A percentile compares a stretch with the other conserved stretches of the same genome.
These are phyloP conservation scores for Craterocephalus amniculus DNA, from an alignment of 2,797 vertebrate species.

Conservation along the genomic window DNA sequence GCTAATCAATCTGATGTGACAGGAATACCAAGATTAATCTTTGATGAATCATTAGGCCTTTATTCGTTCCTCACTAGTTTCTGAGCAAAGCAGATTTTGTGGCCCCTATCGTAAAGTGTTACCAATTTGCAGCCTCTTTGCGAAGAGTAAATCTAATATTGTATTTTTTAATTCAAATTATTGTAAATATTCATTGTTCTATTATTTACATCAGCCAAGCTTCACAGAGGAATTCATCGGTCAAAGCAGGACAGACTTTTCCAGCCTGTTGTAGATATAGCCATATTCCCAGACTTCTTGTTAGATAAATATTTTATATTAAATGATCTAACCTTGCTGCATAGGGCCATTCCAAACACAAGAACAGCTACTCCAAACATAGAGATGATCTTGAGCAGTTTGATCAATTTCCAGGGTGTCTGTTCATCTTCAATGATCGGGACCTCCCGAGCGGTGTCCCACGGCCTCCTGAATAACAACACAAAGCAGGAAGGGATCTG, in stretches of 20 bases:
- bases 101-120: too few relatives aligned
- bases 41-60: too few relatives aligned
- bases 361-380: slow-evolving; percentile 29
- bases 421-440: slow-evolving; percentile 64
- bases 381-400: slow-evolving; percentile 45
- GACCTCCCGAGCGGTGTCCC: slow-evolving; percentile 66
- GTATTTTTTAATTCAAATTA: background rate
- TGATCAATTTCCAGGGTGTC: slow-evolving; percentile 70
- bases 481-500: background rate
- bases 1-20: too few relatives aligned
- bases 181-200: background rate
- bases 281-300: too few relatives aligned
- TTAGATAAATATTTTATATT: too few relatives aligned
- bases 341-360: slow-evolving; percentile 71
- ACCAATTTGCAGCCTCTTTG: background rate
- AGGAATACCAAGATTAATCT: too few relatives aligned
- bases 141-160: background rate
- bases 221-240: too few relatives aligned
- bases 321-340: slow-evolving; percentile 74
- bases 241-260: too few relatives aligned
- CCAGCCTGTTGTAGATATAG: too few relatives aligned
- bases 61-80: too few relatives aligned
- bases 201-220: too few relatives aligned
- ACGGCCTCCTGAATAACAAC: slow-evolving; percentile 44
- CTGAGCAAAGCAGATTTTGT: too few relatives aligned